Percentiles rank a stretch among this genome's conserved stretches.
These are phyloP conservation scores for Prionace glauca DNA, from an alignment of 2,797 vertebrate species.

Conservation along the genomic window DNA sequence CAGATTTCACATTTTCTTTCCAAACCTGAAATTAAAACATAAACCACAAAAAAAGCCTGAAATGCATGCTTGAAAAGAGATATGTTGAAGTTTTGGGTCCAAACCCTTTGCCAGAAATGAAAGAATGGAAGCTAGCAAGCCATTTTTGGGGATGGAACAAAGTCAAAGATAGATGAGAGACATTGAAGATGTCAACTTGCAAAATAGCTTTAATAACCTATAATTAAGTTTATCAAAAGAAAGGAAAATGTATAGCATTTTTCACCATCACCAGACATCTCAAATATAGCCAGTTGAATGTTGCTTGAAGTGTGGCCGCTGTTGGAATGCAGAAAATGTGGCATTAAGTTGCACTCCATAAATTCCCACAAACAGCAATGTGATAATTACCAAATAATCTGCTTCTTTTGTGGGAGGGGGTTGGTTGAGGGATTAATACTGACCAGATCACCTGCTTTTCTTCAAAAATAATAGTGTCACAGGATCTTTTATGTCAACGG, in stretches of 20 bases:
- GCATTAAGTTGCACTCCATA: neutral
- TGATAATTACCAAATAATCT: neutral
- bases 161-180: neutral
- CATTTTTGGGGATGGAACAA: neutral
- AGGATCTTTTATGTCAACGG: neutral
- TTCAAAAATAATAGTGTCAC: neutral
- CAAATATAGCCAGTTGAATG: neutral
- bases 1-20: neutral
- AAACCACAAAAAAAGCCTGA: neutral
- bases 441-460: neutral
- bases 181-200: neutral
- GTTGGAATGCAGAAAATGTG: neutral
- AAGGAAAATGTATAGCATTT: neutral
- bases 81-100: neutral
- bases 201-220: neutral
- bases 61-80: neutral
- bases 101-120: neutral
- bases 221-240: neutral
- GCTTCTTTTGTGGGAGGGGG: neutral
- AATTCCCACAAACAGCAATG: neutral
- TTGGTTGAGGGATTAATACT: neutral
- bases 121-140: neutral
- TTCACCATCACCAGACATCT: neutral
- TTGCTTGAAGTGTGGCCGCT: neutral
- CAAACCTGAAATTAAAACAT: neutral